A percentile compares a stretch with the other conserved stretches of the same genome.
Conservation (phyloP, 2,113 vertebrate species). For the Mirza zaza region DNA sequence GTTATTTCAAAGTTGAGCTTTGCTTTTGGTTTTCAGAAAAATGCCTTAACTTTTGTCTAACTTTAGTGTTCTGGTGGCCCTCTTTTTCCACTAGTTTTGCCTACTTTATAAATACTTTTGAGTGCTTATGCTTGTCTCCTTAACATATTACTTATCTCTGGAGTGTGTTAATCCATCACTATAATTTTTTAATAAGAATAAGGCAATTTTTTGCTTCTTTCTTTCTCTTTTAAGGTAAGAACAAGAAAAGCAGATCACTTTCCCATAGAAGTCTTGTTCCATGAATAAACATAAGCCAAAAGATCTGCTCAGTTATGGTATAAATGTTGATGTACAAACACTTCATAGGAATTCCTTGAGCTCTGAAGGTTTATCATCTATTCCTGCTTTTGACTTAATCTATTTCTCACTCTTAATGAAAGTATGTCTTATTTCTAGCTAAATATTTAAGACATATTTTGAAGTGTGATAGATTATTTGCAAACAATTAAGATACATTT, state of each 20-base stretch:
- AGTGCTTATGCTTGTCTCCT: neutral
- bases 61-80: neutral
- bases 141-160: neutral
- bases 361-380: neutral
- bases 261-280: neutral
- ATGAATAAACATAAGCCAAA: neutral
- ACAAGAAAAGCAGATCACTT: neutral
- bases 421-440: neutral
- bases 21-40: neutral
- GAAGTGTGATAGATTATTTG: conserved; percentile 6
- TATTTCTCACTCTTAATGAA: neutral
- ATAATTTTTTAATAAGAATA: neutral
- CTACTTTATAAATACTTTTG: neutral
- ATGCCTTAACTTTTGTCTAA: neutral
- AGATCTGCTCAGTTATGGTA: neutral
- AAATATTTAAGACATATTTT: neutral
- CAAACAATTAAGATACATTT: neutral
- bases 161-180: neutral
- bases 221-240: neutral
- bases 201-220: neutral
- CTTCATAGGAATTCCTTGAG: neutral
- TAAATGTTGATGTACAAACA: neutral
- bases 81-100: neutral
- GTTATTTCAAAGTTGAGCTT: no score
- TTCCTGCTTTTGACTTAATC: neutral